Percentiles rank a stretch among this genome's conserved stretches.
Evolutionary conservation across 2,888 invertebrate genomes (phyloP).

Genomic region (Pristionchus arcanus): DNA sequence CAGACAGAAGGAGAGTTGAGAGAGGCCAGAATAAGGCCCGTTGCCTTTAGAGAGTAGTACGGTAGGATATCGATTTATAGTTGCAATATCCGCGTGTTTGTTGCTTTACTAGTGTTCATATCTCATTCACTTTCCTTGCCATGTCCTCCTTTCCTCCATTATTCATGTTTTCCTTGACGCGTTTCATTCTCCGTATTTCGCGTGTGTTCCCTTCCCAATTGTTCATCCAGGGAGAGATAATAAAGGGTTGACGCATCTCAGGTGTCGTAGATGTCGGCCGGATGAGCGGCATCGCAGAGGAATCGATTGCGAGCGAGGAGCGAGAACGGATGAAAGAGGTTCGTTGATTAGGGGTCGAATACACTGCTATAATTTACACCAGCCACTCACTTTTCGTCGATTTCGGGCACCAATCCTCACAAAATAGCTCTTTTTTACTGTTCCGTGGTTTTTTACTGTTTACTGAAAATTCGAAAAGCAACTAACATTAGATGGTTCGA

Average conservation of each 20-base stretch:
- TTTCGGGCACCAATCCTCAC: too few relatives aligned
- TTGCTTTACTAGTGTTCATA: slow-evolving; percentile 36
- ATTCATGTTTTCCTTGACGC: neutral
- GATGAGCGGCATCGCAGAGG: slow-evolving; percentile 28
- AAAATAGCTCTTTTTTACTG: too few relatives aligned
- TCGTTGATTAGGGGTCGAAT: neutral
- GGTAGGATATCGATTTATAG: slow-evolving; percentile 27
- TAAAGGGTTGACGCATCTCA: slow-evolving; percentile 17
- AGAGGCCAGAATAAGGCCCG: slow-evolving; percentile 62
- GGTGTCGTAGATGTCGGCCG: slow-evolving; percentile 36
- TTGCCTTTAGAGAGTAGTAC: slow-evolving; percentile 47
- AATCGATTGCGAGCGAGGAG: slow-evolving; percentile 26
- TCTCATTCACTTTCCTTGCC: neutral
- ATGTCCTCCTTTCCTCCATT: neutral
- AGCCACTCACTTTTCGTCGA: too few relatives aligned
- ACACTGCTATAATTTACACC: too few relatives aligned
- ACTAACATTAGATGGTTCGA: neutral
- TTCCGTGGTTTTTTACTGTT: too few relatives aligned
- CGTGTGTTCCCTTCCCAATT: slow-evolving; percentile 27
- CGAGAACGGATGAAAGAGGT: slow-evolving; percentile 29
- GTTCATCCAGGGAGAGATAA: neutral
- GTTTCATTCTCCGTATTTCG: slow-evolving; percentile 18
- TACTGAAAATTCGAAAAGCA: too few relatives aligned
- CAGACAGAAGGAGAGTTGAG: slow-evolving; percentile 47
- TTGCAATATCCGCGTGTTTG: neutral